These are phyloP conservation scores for Rhyacichthys aspro DNA, from an alignment of 2,797 vertebrate species.

Conservation along the genomic window DNA sequence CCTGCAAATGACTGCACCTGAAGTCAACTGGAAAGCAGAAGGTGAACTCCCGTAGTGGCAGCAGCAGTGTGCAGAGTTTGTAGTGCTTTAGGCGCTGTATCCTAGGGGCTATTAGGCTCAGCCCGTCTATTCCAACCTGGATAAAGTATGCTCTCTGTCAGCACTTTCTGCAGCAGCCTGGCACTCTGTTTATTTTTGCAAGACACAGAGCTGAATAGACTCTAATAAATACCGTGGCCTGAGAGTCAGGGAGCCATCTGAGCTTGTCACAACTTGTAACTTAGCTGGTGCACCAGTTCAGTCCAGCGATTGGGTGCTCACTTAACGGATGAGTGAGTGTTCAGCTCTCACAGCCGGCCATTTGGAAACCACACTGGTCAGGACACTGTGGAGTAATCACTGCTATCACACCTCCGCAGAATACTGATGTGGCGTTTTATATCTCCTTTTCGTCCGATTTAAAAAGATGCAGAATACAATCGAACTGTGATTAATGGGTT, in stretches of 20 bases:
- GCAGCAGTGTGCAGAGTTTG: conserved; percentile 38
- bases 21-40: conserved; percentile 74
- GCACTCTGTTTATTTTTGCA: conserved; percentile 83
- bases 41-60: conserved; percentile 39
- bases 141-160: conserved; percentile 80
- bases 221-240: conserved; percentile 78
- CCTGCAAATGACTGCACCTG: conserved; percentile 75
- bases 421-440: too few relatives aligned
- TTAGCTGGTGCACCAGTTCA: conserved; percentile 70
- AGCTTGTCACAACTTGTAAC: conserved; percentile 85
- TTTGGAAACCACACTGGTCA: conserved; percentile 52
- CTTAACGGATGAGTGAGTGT: conserved; percentile 65
- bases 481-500: conserved; percentile 1
- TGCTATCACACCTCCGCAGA: conserved; percentile 1
- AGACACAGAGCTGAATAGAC: conserved; percentile 82
- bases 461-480: conserved; percentile 11
- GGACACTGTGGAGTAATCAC: conserved; percentile 39
- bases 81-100: conserved; percentile 43
- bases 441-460: too few relatives aligned
- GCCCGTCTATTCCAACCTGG: conserved; percentile 74
- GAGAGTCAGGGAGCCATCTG: conserved; percentile 78
- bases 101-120: conserved; percentile 59
- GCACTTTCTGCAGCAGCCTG: conserved; percentile 78
- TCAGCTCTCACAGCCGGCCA: conserved; percentile 43
- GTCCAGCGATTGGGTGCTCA: conserved; percentile 60